Percentiles rank a stretch among this genome's conserved stretches.
These are phyloP conservation scores for Antitype chi DNA, from an alignment of 2,888 invertebrate genomes.

Conservation along the genomic window DNA sequence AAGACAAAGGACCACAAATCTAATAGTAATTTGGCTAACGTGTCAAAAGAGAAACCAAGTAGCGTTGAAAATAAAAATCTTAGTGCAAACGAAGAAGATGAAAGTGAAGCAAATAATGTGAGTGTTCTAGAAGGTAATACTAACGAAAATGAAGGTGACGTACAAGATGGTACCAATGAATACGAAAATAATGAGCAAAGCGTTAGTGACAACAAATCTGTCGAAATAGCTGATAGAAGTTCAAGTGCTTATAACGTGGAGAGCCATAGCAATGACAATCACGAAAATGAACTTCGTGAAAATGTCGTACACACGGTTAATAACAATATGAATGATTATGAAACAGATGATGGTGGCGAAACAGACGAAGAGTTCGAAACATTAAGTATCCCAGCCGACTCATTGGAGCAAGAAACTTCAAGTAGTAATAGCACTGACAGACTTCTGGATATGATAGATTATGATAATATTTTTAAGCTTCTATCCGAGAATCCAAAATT, in stretches of 20 bases:
- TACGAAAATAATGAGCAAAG: neutral
- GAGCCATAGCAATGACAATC: neutral
- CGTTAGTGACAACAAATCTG: neutral
- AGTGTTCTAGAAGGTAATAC: neutral
- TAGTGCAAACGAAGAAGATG: neutral
- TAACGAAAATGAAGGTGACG: too few relatives aligned
- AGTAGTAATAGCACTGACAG: slow-evolving; percentile 10
- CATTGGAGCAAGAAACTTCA: neutral
- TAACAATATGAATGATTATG: neutral
- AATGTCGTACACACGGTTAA: neutral
- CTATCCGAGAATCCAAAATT: neutral
- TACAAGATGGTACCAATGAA: neutral
- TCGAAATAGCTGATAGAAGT: neutral
- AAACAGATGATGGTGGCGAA: neutral
- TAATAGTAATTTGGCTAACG: neutral
- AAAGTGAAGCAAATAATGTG: neutral
- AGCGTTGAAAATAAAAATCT: neutral
- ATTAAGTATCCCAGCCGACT: slow-evolving; percentile 2
- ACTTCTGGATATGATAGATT: slow-evolving; percentile 28
- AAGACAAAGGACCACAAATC: neutral
- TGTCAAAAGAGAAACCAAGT: neutral
- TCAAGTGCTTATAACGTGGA: neutral
- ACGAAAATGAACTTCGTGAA: neutral
- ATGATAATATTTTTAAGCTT: slow-evolving; percentile 33
- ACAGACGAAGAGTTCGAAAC: slow-evolving; percentile 17